Conservation (phyloP, 2,113 vertebrate genomes). For the Pseudopodoces humilis region DNA sequence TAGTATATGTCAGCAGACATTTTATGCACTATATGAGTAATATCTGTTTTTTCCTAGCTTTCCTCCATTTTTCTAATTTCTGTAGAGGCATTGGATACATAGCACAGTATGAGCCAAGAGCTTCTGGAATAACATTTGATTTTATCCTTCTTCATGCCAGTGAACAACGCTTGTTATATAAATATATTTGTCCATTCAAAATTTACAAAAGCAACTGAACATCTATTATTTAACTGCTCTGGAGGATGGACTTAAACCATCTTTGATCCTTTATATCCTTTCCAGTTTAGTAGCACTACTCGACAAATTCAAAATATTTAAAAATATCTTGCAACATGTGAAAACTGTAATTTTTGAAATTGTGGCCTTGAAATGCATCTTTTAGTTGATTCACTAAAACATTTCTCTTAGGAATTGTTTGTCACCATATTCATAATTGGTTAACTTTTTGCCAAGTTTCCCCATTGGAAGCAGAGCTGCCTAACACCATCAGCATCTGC, state of each 20-base stretch:
- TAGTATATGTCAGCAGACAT: not conserved
- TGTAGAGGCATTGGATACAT: not conserved
- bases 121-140: not conserved
- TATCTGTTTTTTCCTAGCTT: not conserved
- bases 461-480: not conserved
- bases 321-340: not conserved
- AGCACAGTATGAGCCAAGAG: not conserved
- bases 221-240: not conserved
- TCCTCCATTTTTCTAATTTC: slow-evolving; percentile 12
- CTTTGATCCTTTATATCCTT: not conserved
- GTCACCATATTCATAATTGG: not conserved
- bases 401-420: not conserved
- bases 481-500: fast-evolving
- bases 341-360: not conserved
- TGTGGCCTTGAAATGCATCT: not conserved
- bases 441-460: not conserved
- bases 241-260: not conserved
- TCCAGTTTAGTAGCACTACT: not conserved
- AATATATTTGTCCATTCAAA: not conserved
- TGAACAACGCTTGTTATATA: not conserved
- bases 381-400: not conserved
- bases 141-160: not conserved
- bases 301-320: not conserved
- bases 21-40: not conserved
- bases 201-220: not conserved